A percentile compares a stretch with the other conserved stretches of the same genome.
Evolutionary conservation across 2,113 vertebrate species (phyloP).

Genomic region (Prochilodus magdalenae): DNA sequence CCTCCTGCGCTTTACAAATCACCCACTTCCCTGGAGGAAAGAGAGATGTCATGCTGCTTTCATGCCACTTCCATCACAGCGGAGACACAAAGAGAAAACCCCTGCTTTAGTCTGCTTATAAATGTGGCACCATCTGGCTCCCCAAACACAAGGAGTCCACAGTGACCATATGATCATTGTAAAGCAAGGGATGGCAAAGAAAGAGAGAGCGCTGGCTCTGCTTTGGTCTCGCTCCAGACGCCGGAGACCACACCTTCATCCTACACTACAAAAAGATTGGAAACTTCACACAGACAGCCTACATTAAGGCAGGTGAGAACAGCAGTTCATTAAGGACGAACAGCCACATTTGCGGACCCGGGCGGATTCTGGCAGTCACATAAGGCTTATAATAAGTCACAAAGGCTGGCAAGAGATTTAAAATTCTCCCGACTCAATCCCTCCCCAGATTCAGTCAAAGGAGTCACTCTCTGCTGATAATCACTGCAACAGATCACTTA

Average conservation of each 20-base stretch:
- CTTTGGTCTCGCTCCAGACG: slow-evolving; percentile 57
- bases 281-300: slow-evolving; percentile 21
- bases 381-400: neutral
- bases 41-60: slow-evolving; percentile 44
- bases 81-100: slow-evolving; percentile 53
- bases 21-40: slow-evolving; percentile 6
- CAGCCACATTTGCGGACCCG: neutral
- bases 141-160: slow-evolving; percentile 45
- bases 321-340: slow-evolving; percentile 10
- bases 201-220: slow-evolving; percentile 25
- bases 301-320: neutral
- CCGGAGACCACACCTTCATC: slow-evolving; percentile 54
- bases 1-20: neutral
- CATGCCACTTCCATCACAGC: neutral
- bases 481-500: neutral
- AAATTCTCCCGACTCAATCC: slow-evolving; percentile 1
- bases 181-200: slow-evolving; percentile 35
- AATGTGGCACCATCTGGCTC: slow-evolving; percentile 61
- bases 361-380: slow-evolving; percentile 10
- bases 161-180: slow-evolving; percentile 16
- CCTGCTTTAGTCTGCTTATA: slow-evolving; percentile 59
- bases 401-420: slow-evolving; percentile 24
- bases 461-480: neutral
- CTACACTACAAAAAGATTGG: slow-evolving; percentile 43
- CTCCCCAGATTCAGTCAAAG: neutral